Conservation (phyloP, 1,140 invertebrate genomes). For the Leguminivora glycinivorella region DNA sequence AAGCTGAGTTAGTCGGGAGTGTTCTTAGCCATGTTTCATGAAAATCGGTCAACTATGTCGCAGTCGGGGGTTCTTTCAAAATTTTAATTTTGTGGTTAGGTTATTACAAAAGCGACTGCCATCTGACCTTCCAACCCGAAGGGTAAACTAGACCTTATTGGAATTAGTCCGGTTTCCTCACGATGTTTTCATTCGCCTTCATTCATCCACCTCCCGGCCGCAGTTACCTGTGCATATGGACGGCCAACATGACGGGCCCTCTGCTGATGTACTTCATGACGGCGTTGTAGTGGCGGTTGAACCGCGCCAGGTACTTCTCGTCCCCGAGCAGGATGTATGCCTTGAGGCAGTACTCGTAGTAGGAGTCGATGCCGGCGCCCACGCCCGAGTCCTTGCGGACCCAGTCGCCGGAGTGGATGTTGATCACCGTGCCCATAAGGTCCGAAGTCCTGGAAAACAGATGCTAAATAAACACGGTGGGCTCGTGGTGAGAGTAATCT, state of each 20-base stretch:
- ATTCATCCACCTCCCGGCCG: no score
- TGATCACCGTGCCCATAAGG: constrained; percentile 95
- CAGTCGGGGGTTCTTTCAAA: no score
- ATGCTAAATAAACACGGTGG: background rate
- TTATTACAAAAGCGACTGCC: no score
- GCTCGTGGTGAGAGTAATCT: no score
- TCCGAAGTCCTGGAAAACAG: constrained; percentile 84
- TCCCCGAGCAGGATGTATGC: constrained; percentile 92
- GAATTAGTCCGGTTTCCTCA: no score
- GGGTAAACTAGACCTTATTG: no score
- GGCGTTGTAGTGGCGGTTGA: constrained; percentile 98
- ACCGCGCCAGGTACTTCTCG: constrained; percentile 94
- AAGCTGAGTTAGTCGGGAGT: no score
- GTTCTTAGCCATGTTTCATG: no score
- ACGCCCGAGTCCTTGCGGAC: constrained; percentile 96
- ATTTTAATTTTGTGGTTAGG: no score
- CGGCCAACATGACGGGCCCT: constrained; percentile 96
- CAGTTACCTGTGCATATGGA: constrained; percentile 97
- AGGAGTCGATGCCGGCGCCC: constrained; percentile 99
- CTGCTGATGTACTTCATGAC: constrained; percentile 99
- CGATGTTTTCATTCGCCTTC: no score
- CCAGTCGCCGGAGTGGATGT: constrained; percentile 99
- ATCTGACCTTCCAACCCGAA: no score
- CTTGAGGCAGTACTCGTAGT: constrained; percentile 99
- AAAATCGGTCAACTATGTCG: no score